A percentile compares a stretch with the other conserved stretches of the same genome.
Evolutionary conservation across 2,113 vertebrate species (phyloP).

Genomic region (Crotophaga sulcirostris): DNA sequence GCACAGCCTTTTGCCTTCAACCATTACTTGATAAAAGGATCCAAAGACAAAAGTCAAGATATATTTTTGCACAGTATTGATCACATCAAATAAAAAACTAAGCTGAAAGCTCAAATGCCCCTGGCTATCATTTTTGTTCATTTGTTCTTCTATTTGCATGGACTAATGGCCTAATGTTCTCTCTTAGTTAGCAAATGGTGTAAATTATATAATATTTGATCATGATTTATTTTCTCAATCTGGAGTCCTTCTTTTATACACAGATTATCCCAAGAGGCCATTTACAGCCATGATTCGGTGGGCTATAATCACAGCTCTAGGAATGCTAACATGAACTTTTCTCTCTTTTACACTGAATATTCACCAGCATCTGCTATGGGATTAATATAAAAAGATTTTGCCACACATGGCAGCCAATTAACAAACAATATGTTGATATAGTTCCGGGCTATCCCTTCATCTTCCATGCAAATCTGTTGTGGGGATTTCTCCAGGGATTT

Average conservation of each 20-base stretch:
- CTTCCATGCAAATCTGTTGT: constrained; percentile 25
- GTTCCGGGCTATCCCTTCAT: constrained; percentile 35
- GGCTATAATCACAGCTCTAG: constrained; percentile 46
- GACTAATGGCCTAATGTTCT: constrained; percentile 33
- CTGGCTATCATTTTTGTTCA: not conserved
- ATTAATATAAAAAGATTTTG: constrained; percentile 65
- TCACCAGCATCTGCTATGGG: constrained; percentile 70
- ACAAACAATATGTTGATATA: constrained; percentile 62
- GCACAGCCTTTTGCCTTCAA: not conserved
- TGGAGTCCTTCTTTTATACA: constrained; percentile 41
- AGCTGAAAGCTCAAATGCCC: not conserved
- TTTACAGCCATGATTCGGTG: constrained; percentile 34
- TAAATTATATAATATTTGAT: constrained; percentile 51
- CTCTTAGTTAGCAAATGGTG: constrained; percentile 7
- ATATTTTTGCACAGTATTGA: not conserved
- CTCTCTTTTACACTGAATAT: constrained; percentile 69
- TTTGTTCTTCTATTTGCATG: constrained; percentile 18
- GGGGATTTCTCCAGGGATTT: constrained; percentile 20
- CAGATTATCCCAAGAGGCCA: constrained; percentile 49
- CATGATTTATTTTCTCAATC: constrained; percentile 62
- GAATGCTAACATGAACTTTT: constrained; percentile 60
- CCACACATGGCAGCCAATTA: constrained; percentile 67
- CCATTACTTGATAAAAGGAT: not conserved
- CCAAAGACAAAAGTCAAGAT: not conserved
- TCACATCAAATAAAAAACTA: not conserved